Evolutionary conservation across 2,888 invertebrate genomes (phyloP).

Genomic region (Coecobrya sp.): DNA sequence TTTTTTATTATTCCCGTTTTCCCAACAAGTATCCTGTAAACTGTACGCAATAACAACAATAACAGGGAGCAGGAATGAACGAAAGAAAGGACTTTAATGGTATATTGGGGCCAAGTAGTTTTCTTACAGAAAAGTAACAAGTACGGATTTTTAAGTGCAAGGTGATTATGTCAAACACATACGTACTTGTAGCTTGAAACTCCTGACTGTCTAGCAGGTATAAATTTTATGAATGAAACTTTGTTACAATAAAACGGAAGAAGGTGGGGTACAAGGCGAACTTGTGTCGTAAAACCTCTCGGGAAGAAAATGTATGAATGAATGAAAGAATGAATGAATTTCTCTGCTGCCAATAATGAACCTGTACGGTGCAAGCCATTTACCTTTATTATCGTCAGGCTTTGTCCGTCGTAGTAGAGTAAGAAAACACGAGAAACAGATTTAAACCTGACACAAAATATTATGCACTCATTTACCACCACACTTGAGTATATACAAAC

Average conservation of each 20-base stretch:
- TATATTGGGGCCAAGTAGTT: not conserved
- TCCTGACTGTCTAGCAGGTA: conserved; percentile 52
- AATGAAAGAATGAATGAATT: conserved; percentile 17
- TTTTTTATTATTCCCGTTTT: conserved; percentile 8
- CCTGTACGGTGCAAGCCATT: not conserved
- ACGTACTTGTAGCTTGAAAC: not conserved
- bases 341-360: conserved; percentile 22
- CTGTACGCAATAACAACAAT: not conserved
- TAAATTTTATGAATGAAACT: conserved; percentile 84
- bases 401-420: too few species aligned
- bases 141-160: conserved; percentile 7
- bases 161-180: conserved; percentile 33
- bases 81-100: not conserved
- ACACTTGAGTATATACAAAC: not conserved
- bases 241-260: conserved; percentile 83
- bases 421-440: not conserved
- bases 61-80: not conserved
- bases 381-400: not conserved
- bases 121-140: not conserved
- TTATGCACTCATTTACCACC: not conserved
- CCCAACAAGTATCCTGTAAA: not conserved
- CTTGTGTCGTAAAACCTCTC: conserved; percentile 77
- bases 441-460: not conserved
- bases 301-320: conserved; percentile 56
- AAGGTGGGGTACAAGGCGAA: conserved; percentile 81